These are phyloP conservation scores for Polypedilum vanderplanki DNA, from an alignment of 1,140 invertebrate genomes.

Conservation along the genomic window DNA sequence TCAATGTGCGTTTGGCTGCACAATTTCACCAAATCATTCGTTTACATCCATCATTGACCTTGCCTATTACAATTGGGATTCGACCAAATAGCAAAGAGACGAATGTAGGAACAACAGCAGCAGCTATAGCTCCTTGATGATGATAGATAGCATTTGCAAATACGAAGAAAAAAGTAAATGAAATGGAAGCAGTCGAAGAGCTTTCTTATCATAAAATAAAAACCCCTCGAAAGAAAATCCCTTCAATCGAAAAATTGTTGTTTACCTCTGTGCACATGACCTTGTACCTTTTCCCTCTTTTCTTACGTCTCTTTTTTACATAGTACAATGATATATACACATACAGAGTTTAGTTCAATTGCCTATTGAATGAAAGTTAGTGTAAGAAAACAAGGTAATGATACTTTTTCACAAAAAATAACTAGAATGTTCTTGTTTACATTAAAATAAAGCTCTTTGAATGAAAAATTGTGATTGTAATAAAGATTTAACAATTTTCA, in stretches of 20 bases:
- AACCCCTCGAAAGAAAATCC: neutral
- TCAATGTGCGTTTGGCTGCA: neutral
- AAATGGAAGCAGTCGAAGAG: neutral
- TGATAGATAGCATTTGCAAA: neutral
- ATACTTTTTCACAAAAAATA: too few species aligned
- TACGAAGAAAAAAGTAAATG: neutral
- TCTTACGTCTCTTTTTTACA: too few species aligned
- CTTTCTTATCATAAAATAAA: neutral
- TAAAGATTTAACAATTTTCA: too few species aligned
- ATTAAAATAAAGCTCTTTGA: too few species aligned
- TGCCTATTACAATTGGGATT: neutral
- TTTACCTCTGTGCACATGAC: neutral
- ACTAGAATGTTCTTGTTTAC: too few species aligned
- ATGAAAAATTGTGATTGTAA: too few species aligned
- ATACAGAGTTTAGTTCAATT: too few species aligned
- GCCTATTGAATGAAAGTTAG: too few species aligned
- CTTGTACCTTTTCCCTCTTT: too few species aligned
- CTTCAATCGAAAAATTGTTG: constrained; percentile 12
- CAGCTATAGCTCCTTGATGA: neutral
- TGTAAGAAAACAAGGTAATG: too few species aligned
- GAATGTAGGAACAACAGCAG: neutral
- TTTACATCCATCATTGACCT: constrained; percentile 1
- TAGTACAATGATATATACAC: too few species aligned
- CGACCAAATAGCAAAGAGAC: neutral
- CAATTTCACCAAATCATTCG: constrained; percentile 1